A percentile compares a stretch with the other conserved stretches of the same genome.
phyloP scores from a whole-genome alignment of 2,888 invertebrate species.

The Acronicta alni region DNA sequence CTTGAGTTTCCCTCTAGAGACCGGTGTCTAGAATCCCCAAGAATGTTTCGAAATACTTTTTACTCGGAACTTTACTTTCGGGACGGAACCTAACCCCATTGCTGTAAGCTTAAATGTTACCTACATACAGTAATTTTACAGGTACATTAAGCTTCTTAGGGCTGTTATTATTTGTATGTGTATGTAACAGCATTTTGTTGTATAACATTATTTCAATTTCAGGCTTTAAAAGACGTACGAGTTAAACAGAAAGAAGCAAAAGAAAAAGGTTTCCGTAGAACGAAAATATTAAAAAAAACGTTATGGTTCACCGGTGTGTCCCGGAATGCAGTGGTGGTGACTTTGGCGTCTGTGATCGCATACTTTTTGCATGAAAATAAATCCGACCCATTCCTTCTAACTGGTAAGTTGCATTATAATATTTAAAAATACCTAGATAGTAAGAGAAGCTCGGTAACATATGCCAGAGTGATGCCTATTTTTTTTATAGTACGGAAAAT shows the following conservation, averaged over 20 bases:
- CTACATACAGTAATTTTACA: background rate
- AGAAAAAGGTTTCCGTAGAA: slow-evolving; percentile 70
- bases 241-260: slow-evolving; percentile 69
- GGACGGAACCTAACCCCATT: background rate
- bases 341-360: slow-evolving; percentile 89
- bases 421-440: no score
- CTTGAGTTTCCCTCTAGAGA: background rate
- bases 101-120: background rate
- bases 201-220: slow-evolving; percentile 42
- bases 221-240: slow-evolving; percentile 90
- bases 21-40: background rate
- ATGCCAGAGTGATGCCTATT: no score
- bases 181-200: no score
- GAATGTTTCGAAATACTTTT: background rate
- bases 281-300: slow-evolving; percentile 76
- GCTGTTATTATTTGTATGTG: background rate
- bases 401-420: slow-evolving; percentile 84
- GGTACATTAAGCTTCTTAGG: background rate
- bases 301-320: slow-evolving; percentile 91
- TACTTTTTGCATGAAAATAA: slow-evolving; percentile 85
- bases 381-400: slow-evolving; percentile 88
- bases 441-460: no score
- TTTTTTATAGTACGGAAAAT: no score
- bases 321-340: slow-evolving; percentile 92
- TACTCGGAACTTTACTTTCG: background rate